phyloP scores from a whole-genome alignment of 2,888 invertebrate species.

The Lasioglossum lativentre region DNA sequence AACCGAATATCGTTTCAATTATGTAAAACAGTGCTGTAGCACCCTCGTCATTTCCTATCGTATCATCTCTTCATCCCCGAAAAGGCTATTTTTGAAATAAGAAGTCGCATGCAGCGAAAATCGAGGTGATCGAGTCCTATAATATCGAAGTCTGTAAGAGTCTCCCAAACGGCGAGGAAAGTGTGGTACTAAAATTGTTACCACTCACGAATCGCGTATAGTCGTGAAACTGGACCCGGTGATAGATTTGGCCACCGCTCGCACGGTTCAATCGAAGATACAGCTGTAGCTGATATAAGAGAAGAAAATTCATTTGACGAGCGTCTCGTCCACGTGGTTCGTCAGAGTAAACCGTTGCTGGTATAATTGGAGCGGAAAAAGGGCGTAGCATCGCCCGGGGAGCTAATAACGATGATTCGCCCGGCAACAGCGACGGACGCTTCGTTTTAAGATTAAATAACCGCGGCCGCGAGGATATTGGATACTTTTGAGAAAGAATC shows the following conservation, averaged over 20 bases:
- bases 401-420: background rate
- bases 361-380: background rate
- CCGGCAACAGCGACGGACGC: background rate
- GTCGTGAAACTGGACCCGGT: background rate
- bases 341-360: background rate
- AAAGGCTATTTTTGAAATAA: background rate
- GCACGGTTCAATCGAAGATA: background rate
- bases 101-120: background rate
- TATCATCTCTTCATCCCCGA: background rate
- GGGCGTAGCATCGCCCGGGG: background rate
- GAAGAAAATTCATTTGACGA: background rate
- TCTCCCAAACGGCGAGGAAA: background rate
- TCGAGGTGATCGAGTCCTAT: background rate
- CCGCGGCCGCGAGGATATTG: background rate
- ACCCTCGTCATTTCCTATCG: background rate
- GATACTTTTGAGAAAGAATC: slow-evolving; percentile 8
- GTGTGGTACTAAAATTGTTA: background rate
- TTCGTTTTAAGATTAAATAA: background rate
- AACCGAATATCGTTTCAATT: background rate
- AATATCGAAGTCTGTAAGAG: background rate
- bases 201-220: background rate
- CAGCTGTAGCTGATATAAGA: background rate
- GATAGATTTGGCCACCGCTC: background rate
- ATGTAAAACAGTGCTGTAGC: background rate
- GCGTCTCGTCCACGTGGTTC: background rate